Percentiles rank a stretch among this genome's conserved stretches.
Evolutionary conservation across 2,888 invertebrate genomes (phyloP).

Genomic region (Epirrhoe alternata): DNA sequence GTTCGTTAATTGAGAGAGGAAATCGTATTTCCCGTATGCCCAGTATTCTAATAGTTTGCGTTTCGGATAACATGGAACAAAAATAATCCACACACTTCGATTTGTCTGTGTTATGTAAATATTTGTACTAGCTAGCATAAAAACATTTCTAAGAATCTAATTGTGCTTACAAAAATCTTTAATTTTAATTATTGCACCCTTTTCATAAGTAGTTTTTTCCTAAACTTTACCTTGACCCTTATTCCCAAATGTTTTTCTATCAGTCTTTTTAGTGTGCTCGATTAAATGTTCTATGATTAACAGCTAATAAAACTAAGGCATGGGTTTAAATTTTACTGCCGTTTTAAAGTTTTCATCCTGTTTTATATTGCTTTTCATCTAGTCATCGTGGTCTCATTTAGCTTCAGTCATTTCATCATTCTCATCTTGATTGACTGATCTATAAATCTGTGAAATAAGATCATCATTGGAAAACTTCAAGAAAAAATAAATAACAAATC

Average conservation of each 20-base stretch:
- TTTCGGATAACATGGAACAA: neutral
- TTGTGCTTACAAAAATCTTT: no score
- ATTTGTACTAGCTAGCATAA: no score
- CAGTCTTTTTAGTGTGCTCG: constrained; percentile 10
- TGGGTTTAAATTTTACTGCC: constrained; percentile 38
- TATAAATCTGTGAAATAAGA: neutral
- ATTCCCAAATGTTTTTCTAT: constrained; percentile 6
- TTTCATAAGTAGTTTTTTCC: neutral
- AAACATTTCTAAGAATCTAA: no score
- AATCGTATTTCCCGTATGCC: neutral
- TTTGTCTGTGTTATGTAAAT: no score
- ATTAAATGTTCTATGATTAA: constrained; percentile 35
- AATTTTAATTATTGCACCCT: neutral
- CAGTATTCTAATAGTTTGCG: neutral
- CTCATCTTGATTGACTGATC: neutral
- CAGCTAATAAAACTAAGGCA: constrained; percentile 41
- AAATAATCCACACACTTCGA: no score
- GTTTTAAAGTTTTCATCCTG: constrained; percentile 39
- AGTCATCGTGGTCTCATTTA: constrained; percentile 3
- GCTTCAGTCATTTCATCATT: constrained; percentile 8
- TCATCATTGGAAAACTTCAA: neutral
- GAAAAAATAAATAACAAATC: neutral
- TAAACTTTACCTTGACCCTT: constrained; percentile 17
- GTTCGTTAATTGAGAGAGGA: constrained; percentile 4
- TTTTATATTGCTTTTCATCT: constrained; percentile 30